Conservation (phyloP, 2,113 vertebrate species). For the rabbit (Oryctolagus cuniculus) region DNA sequence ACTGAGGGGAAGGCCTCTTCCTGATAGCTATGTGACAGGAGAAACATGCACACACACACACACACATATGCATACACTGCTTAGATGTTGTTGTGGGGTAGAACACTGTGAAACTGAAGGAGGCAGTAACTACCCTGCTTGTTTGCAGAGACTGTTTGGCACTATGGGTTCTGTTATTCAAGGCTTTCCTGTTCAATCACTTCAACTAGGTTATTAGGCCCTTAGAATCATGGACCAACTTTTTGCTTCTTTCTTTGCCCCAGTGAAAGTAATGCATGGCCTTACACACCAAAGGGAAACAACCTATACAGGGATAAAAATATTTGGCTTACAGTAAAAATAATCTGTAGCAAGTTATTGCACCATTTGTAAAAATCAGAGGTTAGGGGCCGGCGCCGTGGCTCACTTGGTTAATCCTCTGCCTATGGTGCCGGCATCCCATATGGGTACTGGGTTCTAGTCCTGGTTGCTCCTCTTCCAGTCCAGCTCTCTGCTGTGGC, state of each 20-base stretch:
- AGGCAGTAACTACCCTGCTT: not conserved
- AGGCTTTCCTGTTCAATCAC: not conserved
- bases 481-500: too few species aligned
- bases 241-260: not conserved
- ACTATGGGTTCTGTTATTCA: not conserved
- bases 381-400: not conserved
- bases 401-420: too few species aligned
- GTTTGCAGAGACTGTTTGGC: not conserved
- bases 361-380: conserved; percentile 1
- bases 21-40: not conserved
- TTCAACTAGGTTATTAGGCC: not conserved
- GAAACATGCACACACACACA: not conserved
- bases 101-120: not conserved
- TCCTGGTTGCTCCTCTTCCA: too few species aligned
- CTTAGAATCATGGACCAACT: not conserved
- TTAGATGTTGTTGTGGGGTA: not conserved
- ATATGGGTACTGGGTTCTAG: too few species aligned
- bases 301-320: not conserved
- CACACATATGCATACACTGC: not conserved
- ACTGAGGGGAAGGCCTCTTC: not conserved
- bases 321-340: not conserved
- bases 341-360: not conserved
- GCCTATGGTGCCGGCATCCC: too few species aligned
- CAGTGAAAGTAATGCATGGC: not conserved
- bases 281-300: not conserved